phyloP scores from a whole-genome alignment of 2,113 vertebrate genomes.

The Taurulus bubalis region DNA sequence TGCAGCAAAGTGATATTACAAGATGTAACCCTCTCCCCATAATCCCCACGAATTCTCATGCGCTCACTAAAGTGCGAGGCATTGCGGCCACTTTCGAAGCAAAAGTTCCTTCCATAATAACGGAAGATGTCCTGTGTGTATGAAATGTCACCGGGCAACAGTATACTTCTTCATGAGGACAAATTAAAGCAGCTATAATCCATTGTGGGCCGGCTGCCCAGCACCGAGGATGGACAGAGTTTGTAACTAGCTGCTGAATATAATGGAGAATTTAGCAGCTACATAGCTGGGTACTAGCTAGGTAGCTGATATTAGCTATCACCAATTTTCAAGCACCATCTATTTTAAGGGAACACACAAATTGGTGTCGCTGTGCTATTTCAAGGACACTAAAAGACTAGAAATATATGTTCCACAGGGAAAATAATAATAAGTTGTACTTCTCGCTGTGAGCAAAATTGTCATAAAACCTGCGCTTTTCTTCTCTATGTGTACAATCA shows the following conservation, averaged over 20 bases:
- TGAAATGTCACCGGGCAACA: too few species aligned
- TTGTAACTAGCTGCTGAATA: neutral
- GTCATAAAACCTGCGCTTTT: neutral
- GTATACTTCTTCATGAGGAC: neutral
- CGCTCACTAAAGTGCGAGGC: neutral
- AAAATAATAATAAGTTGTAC: neutral
- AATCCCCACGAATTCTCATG: neutral
- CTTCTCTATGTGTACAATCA: neutral
- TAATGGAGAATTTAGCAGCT: neutral
- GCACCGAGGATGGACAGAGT: neutral
- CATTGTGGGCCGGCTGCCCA: neutral
- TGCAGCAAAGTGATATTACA: conserved; percentile 3
- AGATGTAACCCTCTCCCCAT: neutral
- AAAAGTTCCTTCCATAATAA: neutral
- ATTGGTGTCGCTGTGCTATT: neutral
- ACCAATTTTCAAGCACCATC: neutral
- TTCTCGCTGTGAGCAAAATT: neutral
- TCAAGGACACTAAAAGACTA: neutral
- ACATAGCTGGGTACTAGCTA: too few species aligned
- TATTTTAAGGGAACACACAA: neutral
- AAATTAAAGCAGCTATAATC: neutral
- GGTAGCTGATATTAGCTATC: neutral
- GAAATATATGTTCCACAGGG: neutral
- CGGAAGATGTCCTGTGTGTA: neutral
- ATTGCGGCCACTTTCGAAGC: neutral